These are phyloP conservation scores for Phymanthus crucifer DNA, from an alignment of 92 coral and sea anemone species.

Conservation along the genomic window DNA sequence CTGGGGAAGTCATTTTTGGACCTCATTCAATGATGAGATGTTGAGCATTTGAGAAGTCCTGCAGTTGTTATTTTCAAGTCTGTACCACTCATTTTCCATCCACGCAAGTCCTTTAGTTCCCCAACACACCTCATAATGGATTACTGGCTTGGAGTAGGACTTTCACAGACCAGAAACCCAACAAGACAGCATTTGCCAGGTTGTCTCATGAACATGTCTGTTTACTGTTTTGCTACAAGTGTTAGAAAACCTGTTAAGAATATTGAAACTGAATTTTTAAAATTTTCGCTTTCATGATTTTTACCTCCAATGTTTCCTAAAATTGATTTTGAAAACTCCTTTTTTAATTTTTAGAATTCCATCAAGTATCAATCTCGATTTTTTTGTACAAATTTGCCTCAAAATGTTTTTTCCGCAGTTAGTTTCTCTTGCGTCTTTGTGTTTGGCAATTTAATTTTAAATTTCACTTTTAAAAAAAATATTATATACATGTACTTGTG, in stretches of 20 bases:
- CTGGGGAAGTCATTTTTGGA: conserved; percentile 18
- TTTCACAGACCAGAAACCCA: conserved; percentile 41
- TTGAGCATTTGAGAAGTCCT: conserved; percentile 29
- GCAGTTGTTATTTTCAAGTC: conserved; percentile 4
- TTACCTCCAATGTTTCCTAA: not conserved
- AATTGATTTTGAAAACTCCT: not conserved
- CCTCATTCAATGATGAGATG: conserved; percentile 39
- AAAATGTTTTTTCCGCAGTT: not conserved
- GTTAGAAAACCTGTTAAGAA: conserved; percentile 18
- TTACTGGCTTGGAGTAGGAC: conserved; percentile 44
- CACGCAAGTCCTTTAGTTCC: conserved; percentile 25
- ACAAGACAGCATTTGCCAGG: conserved; percentile 44
- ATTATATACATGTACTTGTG: too few species aligned
- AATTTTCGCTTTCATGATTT: not conserved
- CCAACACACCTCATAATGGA: conserved; percentile 28
- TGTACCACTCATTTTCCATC: conserved; percentile 23
- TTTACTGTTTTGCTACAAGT: conserved; percentile 17
- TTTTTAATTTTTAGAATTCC: not conserved
- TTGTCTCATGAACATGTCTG: conserved; percentile 6
- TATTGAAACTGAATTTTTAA: conserved; percentile 1
- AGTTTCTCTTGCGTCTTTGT: not conserved
- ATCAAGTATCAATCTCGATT: not conserved
- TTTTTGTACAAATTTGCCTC: not conserved
- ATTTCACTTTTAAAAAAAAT: too few species aligned
- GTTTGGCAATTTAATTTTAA: too few species aligned